Conservation (phyloP, 2,113 vertebrate genomes). For the Pelecanus crispus region DNA sequence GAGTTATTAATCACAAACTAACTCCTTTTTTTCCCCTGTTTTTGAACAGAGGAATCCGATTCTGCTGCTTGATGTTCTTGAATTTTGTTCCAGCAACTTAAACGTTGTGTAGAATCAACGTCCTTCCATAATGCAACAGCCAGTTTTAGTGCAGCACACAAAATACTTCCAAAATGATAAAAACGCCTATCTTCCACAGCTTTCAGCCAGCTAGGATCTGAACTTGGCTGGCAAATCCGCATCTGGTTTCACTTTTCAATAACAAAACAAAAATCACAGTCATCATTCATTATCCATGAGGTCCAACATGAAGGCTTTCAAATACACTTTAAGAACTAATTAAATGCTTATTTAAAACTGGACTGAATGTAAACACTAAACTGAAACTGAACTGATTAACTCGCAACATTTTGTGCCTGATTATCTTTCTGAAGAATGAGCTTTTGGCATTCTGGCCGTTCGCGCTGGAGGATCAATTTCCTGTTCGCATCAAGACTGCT, state of each 20-base stretch:
- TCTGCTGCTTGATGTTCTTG: background rate
- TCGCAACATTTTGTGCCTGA: background rate
- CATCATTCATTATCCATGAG: background rate
- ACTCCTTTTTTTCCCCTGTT: background rate
- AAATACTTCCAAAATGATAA: background rate
- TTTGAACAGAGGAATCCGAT: background rate
- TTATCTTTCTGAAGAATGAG: background rate
- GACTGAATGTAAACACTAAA: background rate
- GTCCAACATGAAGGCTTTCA: background rate
- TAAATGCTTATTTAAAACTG: slow-evolving; percentile 19
- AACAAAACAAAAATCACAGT: background rate
- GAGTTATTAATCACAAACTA: background rate
- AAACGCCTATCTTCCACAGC: background rate
- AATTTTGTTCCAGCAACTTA: background rate
- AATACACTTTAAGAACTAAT: slow-evolving; percentile 2
- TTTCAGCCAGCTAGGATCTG: background rate
- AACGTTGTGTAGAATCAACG: background rate
- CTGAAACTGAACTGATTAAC: background rate
- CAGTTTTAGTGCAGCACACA: background rate
- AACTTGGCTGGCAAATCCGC: background rate
- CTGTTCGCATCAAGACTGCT: slow-evolving; percentile 27
- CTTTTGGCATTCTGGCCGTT: background rate
- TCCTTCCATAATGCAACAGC: background rate
- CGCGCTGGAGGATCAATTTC: slow-evolving; percentile 31
- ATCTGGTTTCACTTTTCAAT: slow-evolving; percentile 39